Percentiles rank a stretch among this genome's conserved stretches.
Evolutionary conservation across 2,888 invertebrate species (phyloP).

Genomic region (Autographa pulchrina): DNA sequence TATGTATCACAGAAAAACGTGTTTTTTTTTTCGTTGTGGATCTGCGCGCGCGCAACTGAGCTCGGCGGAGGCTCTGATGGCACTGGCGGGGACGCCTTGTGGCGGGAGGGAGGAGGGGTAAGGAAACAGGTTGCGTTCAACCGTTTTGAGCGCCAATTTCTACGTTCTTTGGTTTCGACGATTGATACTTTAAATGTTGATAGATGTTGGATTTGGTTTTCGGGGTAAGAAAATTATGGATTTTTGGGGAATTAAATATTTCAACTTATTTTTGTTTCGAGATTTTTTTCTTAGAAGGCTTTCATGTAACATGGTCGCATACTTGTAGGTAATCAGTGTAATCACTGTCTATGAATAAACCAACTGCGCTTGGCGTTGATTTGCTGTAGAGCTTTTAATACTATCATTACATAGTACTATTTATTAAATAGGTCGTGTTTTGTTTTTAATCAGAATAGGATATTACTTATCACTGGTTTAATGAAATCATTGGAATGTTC

Average conservation of each 20-base stretch:
- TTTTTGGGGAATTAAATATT: background rate
- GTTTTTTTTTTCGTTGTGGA: slow-evolving; percentile 66
- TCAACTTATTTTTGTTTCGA: background rate
- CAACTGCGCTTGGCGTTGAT: background rate
- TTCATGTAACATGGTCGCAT: background rate
- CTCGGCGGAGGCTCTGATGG: slow-evolving; percentile 76
- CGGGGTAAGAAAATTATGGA: slow-evolving; percentile 7
- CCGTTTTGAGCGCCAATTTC: slow-evolving; percentile 85
- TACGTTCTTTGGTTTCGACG: slow-evolving; percentile 71
- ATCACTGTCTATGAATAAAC: background rate
- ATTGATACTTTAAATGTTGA: slow-evolving; percentile 82
- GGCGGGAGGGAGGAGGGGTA: slow-evolving; percentile 62
- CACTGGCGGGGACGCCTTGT: slow-evolving; percentile 70
- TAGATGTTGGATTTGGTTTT: slow-evolving; percentile 63
- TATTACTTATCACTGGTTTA: too few species aligned
- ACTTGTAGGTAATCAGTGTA: slow-evolving; percentile 4
- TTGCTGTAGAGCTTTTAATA: too few species aligned
- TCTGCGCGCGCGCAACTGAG: slow-evolving; percentile 71
- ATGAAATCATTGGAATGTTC: too few species aligned
- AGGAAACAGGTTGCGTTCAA: slow-evolving; percentile 85
- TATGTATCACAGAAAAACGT: slow-evolving; percentile 60
- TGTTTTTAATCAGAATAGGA: too few species aligned
- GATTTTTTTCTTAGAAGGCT: background rate
- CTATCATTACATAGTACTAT: too few species aligned
- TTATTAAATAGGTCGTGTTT: too few species aligned